Evolutionary conservation across 2,888 invertebrate species (phyloP), one percentile per base, ranked within the genome.

Genomic region (Noctuana brunneofusca): DNA sequence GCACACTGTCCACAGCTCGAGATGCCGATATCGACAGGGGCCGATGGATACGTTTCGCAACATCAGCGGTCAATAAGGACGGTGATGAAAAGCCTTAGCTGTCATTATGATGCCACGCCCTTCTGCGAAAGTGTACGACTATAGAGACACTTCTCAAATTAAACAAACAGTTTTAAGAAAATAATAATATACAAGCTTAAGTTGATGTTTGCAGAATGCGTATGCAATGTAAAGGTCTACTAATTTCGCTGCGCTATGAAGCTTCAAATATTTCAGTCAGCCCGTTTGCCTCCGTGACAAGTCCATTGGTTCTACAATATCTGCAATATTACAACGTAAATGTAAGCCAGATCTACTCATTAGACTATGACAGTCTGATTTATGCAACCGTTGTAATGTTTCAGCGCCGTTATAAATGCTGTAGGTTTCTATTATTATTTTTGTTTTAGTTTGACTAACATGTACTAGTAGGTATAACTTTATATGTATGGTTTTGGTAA

Each of bases 361-460:
- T 54, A 54, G 38, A 54, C 38, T 54, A 22, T 38, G 54, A 38
- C 54, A 54, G 38, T 38, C 1, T 38, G 22, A 54, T 54, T 54
- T 54, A 54, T 54, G 54, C 20, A 35, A n/a, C 38, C n/a, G 22
- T 38, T 54, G 22, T 54, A 20, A 54, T 54, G 22, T 38, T 54
- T 12, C 12, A 52, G 35, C 35, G 18, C 35, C 18, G 11, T 38
- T 14, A 38, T 14, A 38, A 38, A 14, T 38, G 38, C 12, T 14
- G 38, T 38, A 8, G 14, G 14, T 38, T 38, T 1, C 14, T 14
- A 14, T 38, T 14, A 14, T 8, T 3, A 32, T 32, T 12, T 32
- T 32, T 12, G 3, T 27, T 27, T 27, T 27, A 27, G 27, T 27
- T 27, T 27, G 6, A 27, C 9, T 9, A 27, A 27, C n/a, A n/a